Conservation (phyloP, 2,113 vertebrate species). For the Mobula birostris region DNA sequence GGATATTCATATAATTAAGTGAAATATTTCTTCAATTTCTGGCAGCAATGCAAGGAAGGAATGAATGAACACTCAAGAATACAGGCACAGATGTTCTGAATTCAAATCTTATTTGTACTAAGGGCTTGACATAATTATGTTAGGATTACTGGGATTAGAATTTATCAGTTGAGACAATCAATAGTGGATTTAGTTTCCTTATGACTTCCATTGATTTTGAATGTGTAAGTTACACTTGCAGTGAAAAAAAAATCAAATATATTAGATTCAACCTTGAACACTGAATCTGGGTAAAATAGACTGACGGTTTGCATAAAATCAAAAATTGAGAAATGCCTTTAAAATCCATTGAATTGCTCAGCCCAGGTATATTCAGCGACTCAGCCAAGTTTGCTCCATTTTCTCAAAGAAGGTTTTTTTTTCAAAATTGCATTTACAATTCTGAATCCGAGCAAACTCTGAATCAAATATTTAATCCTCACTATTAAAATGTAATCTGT, state of each 20-base stretch:
- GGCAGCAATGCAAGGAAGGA: not conserved
- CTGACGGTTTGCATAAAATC: not conserved
- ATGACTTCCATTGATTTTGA: not conserved
- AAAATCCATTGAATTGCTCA: not conserved
- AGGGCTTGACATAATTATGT: conserved; percentile 27
- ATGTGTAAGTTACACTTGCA: not conserved
- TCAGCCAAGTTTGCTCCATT: not conserved
- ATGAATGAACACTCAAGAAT: not conserved
- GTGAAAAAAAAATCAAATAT: not conserved
- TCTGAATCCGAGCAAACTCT: not conserved
- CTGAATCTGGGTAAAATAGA: not conserved
- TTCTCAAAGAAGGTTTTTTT: not conserved
- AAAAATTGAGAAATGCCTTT: not conserved
- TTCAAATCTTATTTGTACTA: conserved; percentile 4
- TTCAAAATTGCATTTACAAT: not conserved
- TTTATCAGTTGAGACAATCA: not conserved
- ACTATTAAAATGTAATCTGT: not conserved
- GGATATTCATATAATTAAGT: not conserved
- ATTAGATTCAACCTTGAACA: not conserved
- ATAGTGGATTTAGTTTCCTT: conserved; percentile 25
- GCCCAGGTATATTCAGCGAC: too few relatives aligned
- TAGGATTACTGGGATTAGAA: conserved; percentile 4
- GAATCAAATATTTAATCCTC: not conserved
- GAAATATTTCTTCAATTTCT: not conserved
- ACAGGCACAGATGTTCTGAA: not conserved